Evolutionary conservation across 2,113 vertebrate genomes (phyloP), one percentile per base, ranked within the genome.

Genomic region (Centrocercus urophasianus): DNA sequence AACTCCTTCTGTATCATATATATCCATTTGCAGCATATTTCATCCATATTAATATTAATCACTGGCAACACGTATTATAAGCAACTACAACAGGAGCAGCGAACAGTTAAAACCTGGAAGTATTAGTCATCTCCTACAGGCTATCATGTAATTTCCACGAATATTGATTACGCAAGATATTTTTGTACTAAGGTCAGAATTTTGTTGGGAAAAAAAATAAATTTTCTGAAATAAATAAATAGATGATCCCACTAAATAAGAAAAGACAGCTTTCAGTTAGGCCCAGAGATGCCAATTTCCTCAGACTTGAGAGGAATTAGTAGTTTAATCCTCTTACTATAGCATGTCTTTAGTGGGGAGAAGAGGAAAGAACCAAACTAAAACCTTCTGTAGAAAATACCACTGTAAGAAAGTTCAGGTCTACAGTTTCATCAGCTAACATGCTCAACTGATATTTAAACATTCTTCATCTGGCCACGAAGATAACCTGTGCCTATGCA

Each of bases 111-210:
- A 91, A 83, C 16, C 16, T 95, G 22, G 43, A 82, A 91, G 48
- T 67, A 83, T 83, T 83, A 83, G 67, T 88, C 72, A 88, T 48
- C 20, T 75, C 79, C 63, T 19, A 90, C 50, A 93, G 86, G 20
- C 20, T 80, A 80, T 34, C 30, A 67, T n/a, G 22, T 36, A 56
- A 79, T 86, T 81, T 75, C 15, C 15, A 80, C 61, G 87, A 93
- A 34, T 6, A 22, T 57, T 69, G 64, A 69, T 52, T 67, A 56
- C 48, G 32, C 76, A 93, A 69, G 56, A 71, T 75, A 78, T 61
- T 83, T 89, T 75, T 54, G 17, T 83, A n/a, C 16, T 52, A 72
- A 59, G 24, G 77, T 24, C 57, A 86, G 13, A 84, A 84, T 47
- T 75, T 54, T 65, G 27, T 28, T 16, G 14, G 52, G 25, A 13